Evolutionary conservation across 35 echinoderm and acorn worm species (phyloP).

Genomic region (Stichopus chloronotus): DNA sequence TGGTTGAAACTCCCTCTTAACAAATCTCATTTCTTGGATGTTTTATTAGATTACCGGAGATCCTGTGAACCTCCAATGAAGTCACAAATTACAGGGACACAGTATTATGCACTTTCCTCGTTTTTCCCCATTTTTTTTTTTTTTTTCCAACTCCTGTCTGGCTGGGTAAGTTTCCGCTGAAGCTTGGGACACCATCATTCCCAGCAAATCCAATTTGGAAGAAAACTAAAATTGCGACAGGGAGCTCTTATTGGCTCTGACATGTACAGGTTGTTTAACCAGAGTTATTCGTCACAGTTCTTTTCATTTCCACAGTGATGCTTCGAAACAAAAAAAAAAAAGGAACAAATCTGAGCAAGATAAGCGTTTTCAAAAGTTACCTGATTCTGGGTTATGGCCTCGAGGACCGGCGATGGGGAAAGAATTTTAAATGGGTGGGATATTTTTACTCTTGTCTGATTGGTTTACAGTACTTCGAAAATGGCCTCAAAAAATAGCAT

Average conservation of each 20-base stretch:
- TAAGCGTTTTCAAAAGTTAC: not conserved
- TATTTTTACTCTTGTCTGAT: not conserved
- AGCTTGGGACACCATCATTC: slow-evolving; percentile 5
- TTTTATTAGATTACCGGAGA: slow-evolving; percentile 58
- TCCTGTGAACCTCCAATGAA: slow-evolving; percentile 48
- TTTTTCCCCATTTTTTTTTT: not conserved
- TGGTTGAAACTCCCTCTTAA: slow-evolving; percentile 25
- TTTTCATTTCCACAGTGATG: not conserved
- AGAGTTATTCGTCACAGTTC: not conserved
- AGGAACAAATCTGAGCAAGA: no score
- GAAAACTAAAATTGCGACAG: not conserved
- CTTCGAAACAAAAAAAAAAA: not conserved
- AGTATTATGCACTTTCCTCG: slow-evolving; percentile 15
- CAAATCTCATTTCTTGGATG: slow-evolving; percentile 53
- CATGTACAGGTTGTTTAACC: slow-evolving; percentile 1
- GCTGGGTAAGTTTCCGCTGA: not conserved
- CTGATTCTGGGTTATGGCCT: not conserved
- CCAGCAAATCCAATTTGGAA: slow-evolving; percentile 25
- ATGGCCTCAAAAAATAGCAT: not conserved
- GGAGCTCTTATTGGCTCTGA: slow-evolving; percentile 6
- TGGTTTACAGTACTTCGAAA: not conserved
- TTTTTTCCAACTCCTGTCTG: not conserved
- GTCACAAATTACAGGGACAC: slow-evolving; percentile 30
- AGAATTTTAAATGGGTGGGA: not conserved
- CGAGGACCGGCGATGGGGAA: not conserved